These are phyloP conservation scores for Cephus rjabovi DNA, from an alignment of 2,888 invertebrate species.

Conservation along the genomic window DNA sequence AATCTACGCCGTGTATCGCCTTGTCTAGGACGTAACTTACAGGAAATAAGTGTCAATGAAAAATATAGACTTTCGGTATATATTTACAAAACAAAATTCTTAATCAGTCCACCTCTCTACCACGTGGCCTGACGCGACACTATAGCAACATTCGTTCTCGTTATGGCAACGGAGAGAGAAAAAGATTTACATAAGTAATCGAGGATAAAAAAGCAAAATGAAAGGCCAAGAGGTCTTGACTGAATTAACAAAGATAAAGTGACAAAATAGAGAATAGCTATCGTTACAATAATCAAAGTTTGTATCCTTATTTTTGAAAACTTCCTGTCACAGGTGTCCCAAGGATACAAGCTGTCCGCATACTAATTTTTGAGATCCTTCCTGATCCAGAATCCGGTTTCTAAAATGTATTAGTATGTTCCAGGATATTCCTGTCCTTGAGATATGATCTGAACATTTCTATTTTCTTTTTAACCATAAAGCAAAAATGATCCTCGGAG, in stretches of 20 bases:
- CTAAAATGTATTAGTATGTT: not conserved
- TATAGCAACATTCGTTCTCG: not conserved
- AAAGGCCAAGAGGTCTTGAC: not conserved
- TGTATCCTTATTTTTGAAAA: not conserved
- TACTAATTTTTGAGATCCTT: not conserved
- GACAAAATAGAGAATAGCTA: not conserved
- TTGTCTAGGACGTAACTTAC: not conserved
- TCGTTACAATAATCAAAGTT: not conserved
- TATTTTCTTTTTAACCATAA: not conserved
- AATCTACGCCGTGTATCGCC: not conserved
- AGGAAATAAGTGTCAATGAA: conserved; percentile 42
- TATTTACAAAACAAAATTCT: conserved; percentile 30
- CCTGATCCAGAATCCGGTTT: not conserved
- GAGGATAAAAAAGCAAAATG: not conserved
- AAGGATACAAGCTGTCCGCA: not conserved
- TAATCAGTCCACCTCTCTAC: not conserved
- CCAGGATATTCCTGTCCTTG: too few species aligned
- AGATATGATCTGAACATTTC: too few species aligned
- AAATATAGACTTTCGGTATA: conserved; percentile 47
- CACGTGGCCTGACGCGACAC: not conserved
- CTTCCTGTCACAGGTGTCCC: not conserved
- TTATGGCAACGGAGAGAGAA: not conserved
- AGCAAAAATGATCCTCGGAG: not conserved
- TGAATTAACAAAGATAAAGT: not conserved
- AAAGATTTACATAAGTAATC: not conserved